These are phyloP conservation scores for Pterophyllum scalare DNA, from an alignment of 2,113 vertebrate species.

Conservation along the genomic window DNA sequence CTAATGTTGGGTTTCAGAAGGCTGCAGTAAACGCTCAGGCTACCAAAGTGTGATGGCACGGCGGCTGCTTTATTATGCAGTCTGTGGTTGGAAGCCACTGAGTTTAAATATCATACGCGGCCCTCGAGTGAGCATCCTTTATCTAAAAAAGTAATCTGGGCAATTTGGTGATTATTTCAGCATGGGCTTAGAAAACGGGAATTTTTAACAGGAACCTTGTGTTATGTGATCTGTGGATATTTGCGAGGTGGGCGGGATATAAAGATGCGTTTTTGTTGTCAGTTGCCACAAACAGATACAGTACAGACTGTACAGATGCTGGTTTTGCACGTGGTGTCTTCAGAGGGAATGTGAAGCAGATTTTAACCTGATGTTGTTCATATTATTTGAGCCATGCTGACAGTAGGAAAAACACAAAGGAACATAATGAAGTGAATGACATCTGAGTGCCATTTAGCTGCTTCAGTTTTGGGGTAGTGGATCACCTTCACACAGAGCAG, in stretches of 20 bases:
- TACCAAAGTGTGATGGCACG: background rate
- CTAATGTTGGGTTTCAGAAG: fast-evolving
- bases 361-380: background rate
- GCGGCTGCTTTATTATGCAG: background rate
- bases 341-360: background rate
- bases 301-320: background rate
- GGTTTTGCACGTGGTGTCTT: background rate
- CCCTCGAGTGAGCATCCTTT: no score
- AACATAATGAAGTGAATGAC: fast-evolving
- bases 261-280: background rate
- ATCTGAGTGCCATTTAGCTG: background rate
- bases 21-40: background rate
- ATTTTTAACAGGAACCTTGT: background rate
- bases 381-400: background rate
- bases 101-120: no score
- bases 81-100: background rate
- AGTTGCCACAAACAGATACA: background rate
- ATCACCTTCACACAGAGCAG: background rate
- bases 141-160: background rate
- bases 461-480: background rate
- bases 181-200: background rate
- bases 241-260: background rate
- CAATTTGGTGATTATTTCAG: background rate
- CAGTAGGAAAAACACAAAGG: background rate
- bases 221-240: background rate